Base-by-base conservation (phyloP, 2,113 vertebrate genomes). In the Tupaia tana region DNA sequence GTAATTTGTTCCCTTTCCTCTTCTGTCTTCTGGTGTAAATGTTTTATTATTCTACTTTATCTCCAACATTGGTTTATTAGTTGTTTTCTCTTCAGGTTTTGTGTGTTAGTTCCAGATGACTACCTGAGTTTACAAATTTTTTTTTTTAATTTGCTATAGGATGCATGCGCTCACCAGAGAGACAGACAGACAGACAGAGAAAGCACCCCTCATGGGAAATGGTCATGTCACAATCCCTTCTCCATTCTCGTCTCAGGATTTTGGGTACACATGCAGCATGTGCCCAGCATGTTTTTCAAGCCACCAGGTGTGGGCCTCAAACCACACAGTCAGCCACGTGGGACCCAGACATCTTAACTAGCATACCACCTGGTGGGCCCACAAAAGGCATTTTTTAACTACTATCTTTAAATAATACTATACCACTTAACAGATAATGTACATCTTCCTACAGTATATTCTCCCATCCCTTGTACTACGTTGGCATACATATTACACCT, bases 1-100 rank as follows among this genome's bases (percentile, higher is more conserved):
- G 31, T 61, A 93, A 19, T 79, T 88, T 84, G 84, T 86, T 92
- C 61, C n/a, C 86, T 86, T 89, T 59, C 66, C 22, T 84, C 19
- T 69, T 90, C 27, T 66, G 94, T 95, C 63, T 63, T 84, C 61
- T 87, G 63, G 61, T 31, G 12, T 70, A 43, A 43, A 43, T 27
- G 29, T 74, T 52, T 71, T 89, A 54, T 86, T 87, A 89, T 86
- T 67, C 43, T 85, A 52, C 58, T 94, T 67, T 90, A 81, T 29
- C 25, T 54, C 19, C 25, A 58, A 12, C 20, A 67, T 1, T 82
- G 64, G 34, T 20, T 90, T 84, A 54, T 56, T 85, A 67, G n/a
- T 66, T 86, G 79, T 0, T 77, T 77, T 9, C 19, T 29, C 52
- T 92, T 81, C 82, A n/a, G n/a, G 6, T 84, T 92, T 82, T 52